phyloP scores from a whole-genome alignment of 2,888 invertebrate genomes.

The Euclidia mi region DNA sequence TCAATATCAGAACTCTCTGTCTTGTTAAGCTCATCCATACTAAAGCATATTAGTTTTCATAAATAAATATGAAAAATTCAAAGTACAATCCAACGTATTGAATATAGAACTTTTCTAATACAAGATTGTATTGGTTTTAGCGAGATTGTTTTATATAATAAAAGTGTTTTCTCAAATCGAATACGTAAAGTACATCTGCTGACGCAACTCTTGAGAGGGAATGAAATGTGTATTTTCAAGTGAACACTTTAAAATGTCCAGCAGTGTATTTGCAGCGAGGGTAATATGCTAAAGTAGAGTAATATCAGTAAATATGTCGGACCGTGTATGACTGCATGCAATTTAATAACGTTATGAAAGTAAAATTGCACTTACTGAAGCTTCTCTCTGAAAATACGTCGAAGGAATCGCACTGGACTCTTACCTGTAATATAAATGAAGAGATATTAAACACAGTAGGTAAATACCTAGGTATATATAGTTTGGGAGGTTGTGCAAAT shows the following conservation, averaged over 20 bases:
- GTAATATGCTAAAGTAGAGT: conserved; percentile 70
- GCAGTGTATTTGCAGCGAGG: conserved; percentile 55
- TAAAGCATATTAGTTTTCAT: not conserved
- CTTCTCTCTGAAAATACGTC: conserved; percentile 15
- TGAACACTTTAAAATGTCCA: conserved; percentile 49
- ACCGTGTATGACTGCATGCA: conserved; percentile 55
- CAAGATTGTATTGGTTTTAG: conserved; percentile 14
- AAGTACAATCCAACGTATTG: not conserved
- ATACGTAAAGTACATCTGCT: conserved; percentile 15
- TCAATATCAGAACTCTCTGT: not conserved
- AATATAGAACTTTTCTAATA: conserved; percentile 18
- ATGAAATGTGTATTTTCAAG: conserved; percentile 48
- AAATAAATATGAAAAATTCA: conserved; percentile 1
- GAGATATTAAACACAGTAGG: conserved; percentile 41
- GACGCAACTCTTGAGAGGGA: conserved; percentile 32
- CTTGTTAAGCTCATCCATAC: not conserved
- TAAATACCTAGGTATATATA: conserved; percentile 20
- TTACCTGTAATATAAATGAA: conserved; percentile 50
- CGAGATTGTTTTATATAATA: conserved; percentile 32
- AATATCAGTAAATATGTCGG: conserved; percentile 64
- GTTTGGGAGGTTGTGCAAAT: conserved; percentile 23
- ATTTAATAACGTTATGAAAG: conserved; percentile 68
- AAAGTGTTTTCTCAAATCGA: conserved; percentile 27
- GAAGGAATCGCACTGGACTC: conserved; percentile 24
- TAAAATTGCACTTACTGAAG: conserved; percentile 58